Conservation (phyloP, 2,888 invertebrate genomes). For the Cheiracanthium punctorium region DNA sequence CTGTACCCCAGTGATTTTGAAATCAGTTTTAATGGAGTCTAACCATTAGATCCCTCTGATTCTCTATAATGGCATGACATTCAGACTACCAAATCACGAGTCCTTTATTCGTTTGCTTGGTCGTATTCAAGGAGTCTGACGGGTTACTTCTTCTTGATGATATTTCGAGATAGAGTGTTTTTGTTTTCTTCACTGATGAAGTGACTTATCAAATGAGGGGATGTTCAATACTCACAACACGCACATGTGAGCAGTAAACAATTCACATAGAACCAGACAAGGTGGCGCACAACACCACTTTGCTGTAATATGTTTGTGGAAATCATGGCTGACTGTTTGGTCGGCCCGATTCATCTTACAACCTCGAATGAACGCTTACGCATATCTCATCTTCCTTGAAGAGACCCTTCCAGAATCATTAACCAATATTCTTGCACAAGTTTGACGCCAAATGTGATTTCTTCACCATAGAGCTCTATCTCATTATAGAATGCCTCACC, state of each 20-base stretch:
- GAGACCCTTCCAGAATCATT: conserved; percentile 9
- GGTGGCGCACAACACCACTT: not conserved
- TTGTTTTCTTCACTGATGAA: conserved; percentile 13
- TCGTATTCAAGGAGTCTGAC: too few relatives aligned
- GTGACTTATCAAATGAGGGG: conserved; percentile 5
- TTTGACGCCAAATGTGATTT: conserved; percentile 2
- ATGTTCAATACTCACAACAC: not conserved
- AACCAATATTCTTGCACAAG: not conserved
- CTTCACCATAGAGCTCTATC: too few relatives aligned
- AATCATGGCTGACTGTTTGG: conserved; percentile 8
- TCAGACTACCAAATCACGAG: too few relatives aligned
- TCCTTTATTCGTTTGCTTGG: too few relatives aligned
- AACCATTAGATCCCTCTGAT: too few relatives aligned
- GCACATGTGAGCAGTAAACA: conserved; percentile 12
- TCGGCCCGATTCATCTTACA: conserved; percentile 12
- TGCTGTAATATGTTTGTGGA: not conserved
- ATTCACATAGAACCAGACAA: conserved; percentile 16
- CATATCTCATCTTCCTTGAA: conserved; percentile 12
- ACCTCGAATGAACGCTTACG: conserved; percentile 12
- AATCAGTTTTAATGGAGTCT: too few relatives aligned
- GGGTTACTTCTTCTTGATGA: too few relatives aligned
- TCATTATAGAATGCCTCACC: too few relatives aligned
- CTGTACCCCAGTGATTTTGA: too few relatives aligned
- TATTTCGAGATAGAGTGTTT: too few relatives aligned
- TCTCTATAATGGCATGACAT: too few relatives aligned